Evolutionary conservation across 1,140 invertebrate genomes (phyloP), one percentile per base, ranked within the genome.

Genomic region (Drosophila bocqueti): DNA sequence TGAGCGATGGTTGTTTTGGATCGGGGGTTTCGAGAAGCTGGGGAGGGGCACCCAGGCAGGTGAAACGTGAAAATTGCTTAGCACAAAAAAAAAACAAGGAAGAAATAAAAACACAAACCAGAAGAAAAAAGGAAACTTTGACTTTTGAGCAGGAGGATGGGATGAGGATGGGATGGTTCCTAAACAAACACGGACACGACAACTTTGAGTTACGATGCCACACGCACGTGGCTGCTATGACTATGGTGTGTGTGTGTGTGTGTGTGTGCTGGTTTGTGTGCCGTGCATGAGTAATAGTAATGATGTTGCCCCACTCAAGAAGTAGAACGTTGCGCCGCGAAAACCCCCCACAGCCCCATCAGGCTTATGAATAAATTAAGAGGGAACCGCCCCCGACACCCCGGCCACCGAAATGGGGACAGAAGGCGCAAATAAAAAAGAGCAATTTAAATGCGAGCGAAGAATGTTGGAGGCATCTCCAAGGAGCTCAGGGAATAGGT

Each of bases 311-410:
- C 81, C 81, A 84, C 85, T 87, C 77, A 84, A 87, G 81, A 79
- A 72, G 67, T 79, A 46, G 64, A 76, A 54, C 60, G 42, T 18
- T 31, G 21, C 16, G 15, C 52, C 49, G 9, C 18, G 47, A 50
- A 50, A n/a, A 34, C 49, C 34, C 71, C 50, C 1, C 21, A 36
- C 49, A 63, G 42, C 79, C 65, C 77, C 84, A 84, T 66, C 77
- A 79, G 85, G 84, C 84, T 89, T 89, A 89, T 89, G 84, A 89
- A 89, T 89, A 89, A 90, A 89, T 89, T 89, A 89, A 89, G 81
- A 90, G 71, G 61, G 46, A 45, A 58, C 47, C 54, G 21, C 11
- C 69, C 26, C 16, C 36, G 8, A 18, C 15, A 72, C 71, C 49
- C 62, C 62, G 38, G 18, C 58, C 50, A 36, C 43, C 55, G 42